Base-by-base conservation (phyloP, 2,797 vertebrate genomes). In the Sebastes reedi region DNA sequence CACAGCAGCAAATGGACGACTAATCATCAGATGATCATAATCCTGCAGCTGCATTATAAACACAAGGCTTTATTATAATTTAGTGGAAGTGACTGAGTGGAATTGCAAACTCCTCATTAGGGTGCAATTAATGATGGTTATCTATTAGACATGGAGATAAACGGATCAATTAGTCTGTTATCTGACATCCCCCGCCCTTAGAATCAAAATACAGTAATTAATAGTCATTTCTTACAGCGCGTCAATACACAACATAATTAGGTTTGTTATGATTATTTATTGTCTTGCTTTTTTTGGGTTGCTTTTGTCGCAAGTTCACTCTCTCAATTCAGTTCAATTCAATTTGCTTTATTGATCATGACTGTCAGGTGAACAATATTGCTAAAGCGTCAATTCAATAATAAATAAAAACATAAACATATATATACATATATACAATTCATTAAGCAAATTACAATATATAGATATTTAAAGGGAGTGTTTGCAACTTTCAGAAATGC, bases 111-210 rank as follows among this genome's bases (percentile, higher is more conserved):
- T 73, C 67, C 65, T 80, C 72, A 69, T 81, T 80, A 70, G 59
- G 55, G 16, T 1, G 74, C 73, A 77, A 75, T 87, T 85, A 87
- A 78, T 60, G 62, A 65, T 67, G 34, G 56, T 78, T 80, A 80
- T 69, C 75, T 30, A 14, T 0, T 13, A 39, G 32, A 75, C n/a
- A 20, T 52, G 54, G 55, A 42, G 81, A 85, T 81, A 70, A 80
- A 81, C 64, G 66, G 54, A 55, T 59, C 73, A 85, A 82, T 84
- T 80, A 79, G 32, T 18, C 22, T 68, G 58, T 81, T 64, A 58
- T 68, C 67, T 4, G 11, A 62, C 36, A 39, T 39, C 36, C 36
- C 64, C 64, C 55, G 22, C 30, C 25, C 2, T 55, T 10, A 58
- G 29, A n/a, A 24, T 20, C 8, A 67, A 67, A 75, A 69, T 5